Conservation (phyloP, 2,888 invertebrate genomes). For the Cheilosia vulpina region DNA sequence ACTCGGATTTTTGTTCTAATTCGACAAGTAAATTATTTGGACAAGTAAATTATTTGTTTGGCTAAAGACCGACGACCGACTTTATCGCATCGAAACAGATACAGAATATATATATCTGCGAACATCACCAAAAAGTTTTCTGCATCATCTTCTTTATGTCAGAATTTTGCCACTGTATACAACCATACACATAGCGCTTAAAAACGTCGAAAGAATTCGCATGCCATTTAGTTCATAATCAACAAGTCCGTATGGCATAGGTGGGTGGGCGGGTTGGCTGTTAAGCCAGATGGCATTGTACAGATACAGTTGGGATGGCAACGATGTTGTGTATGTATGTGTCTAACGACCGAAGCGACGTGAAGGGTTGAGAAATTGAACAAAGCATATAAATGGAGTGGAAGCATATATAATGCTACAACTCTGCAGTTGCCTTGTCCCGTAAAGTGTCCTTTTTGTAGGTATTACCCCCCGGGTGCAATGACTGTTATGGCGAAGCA, state of each 20-base stretch:
- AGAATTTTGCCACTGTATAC: not conserved
- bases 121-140: not conserved
- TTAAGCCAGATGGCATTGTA: slow-evolving; percentile 30
- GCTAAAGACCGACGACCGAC: slow-evolving; percentile 7
- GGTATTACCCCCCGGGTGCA: slow-evolving; percentile 35
- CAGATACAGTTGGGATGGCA: slow-evolving; percentile 26
- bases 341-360: not conserved
- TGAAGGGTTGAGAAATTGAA: slow-evolving; percentile 20
- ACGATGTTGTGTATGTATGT: not conserved
- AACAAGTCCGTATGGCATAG: slow-evolving; percentile 20
- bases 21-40: slow-evolving; percentile 43
- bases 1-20: slow-evolving; percentile 33
- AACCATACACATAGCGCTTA: not conserved
- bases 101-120: not conserved
- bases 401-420: slow-evolving; percentile 6
- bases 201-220: slow-evolving; percentile 1
- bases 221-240: slow-evolving; percentile 37
- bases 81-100: not conserved
- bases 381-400: slow-evolving; percentile 21
- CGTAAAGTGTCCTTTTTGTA: slow-evolving; percentile 41
- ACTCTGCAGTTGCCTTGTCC: slow-evolving; percentile 21
- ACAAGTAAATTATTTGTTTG: slow-evolving; percentile 47
- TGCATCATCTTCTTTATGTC: not conserved
- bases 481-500: slow-evolving; percentile 36
- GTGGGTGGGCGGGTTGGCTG: not conserved